phyloP scores from a whole-genome alignment of 2,888 invertebrate genomes.

The Melanostoma scalare region DNA sequence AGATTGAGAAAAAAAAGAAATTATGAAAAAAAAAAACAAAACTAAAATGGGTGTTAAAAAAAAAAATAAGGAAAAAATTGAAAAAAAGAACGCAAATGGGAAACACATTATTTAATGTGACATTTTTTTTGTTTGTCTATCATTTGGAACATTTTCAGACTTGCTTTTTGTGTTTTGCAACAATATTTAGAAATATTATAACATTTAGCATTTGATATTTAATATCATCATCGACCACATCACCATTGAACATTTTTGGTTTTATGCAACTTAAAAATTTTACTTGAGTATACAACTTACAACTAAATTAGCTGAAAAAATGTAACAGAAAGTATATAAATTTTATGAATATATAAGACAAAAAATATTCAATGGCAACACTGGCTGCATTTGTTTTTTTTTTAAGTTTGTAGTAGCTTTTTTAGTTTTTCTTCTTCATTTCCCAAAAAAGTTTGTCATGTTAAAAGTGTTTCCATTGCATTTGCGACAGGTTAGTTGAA shows the following conservation, averaged over 20 bases:
- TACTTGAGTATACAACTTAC: slow-evolving; percentile 57
- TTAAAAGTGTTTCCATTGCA: slow-evolving; percentile 71
- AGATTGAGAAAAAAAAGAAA: slow-evolving; percentile 57
- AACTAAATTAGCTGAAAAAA: slow-evolving; percentile 61
- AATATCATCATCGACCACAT: slow-evolving; percentile 76
- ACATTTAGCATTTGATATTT: slow-evolving; percentile 81
- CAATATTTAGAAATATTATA: slow-evolving; percentile 74
- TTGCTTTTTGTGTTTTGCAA: slow-evolving; percentile 69
- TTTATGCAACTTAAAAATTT: slow-evolving; percentile 46
- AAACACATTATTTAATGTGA: slow-evolving; percentile 76
- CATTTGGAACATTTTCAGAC: slow-evolving; percentile 57
- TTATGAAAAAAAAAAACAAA: slow-evolving; percentile 51
- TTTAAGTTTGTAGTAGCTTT: slow-evolving; percentile 6
- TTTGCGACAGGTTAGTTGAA: slow-evolving; percentile 57
- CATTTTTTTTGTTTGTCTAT: slow-evolving; percentile 45
- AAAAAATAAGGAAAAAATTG: slow-evolving; percentile 32
- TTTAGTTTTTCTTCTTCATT: slow-evolving; percentile 1
- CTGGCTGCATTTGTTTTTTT: slow-evolving; percentile 43
- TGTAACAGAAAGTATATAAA: slow-evolving; percentile 31
- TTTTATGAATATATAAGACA: slow-evolving; percentile 33
- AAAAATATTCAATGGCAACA: slow-evolving; percentile 73
- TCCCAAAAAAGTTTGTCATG: background rate
- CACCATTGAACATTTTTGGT: slow-evolving; percentile 74
- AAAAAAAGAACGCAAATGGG: slow-evolving; percentile 76
- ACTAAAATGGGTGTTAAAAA: slow-evolving; percentile 49